Base-by-base conservation (phyloP, 2,797 vertebrate genomes). In the Gymnodraco acuticeps region DNA sequence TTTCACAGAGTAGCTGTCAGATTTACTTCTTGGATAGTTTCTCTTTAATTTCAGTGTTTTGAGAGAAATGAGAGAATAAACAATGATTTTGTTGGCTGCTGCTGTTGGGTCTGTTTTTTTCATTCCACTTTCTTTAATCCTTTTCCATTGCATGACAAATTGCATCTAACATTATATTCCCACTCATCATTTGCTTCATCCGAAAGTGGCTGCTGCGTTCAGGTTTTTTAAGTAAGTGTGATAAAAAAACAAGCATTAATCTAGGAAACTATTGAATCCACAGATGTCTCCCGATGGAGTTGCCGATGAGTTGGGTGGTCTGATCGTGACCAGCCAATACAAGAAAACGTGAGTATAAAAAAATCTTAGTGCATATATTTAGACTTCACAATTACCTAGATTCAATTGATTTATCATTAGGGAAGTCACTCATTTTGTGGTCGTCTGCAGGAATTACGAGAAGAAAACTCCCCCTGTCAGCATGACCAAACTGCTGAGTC, bases 401-500 rank as follows among this genome's bases (percentile, higher is more conserved):
- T 38, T 38, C 1, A 38, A 38, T 38, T 38, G 33, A 38, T 9
- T 38, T 2, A 38, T 38, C 33, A 38, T 38, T 9, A 38, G 8
- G 7, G 33, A 38, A 38, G 33, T 19, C 17, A 43, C 1, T 41
- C 3, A 4, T 61, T 58, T 69, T 15, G 0, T n/a, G n/a, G 64
- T 51, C 7, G 16, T 15, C 46, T 9, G 4, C 80, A 96, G 95
- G 84, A 95, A 81, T 68, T 86, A 93, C n/a, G 94, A 94, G 51
- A 96, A 95, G 91, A 95, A 93, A 77, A 59, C 84, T 16, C 74
- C 71, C 10, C 94, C 94, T 0, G 94, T 96, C 81, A 95, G 91
- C 93, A 96, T 96, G 95, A 87, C 94, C 78, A 95, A 94, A 86
- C 94, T 96, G 87, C 89, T 96, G 87, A 95, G 95, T 88, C 95